Evolutionary conservation across 1,140 invertebrate species (phyloP), one percentile per base, ranked within the genome.

Genomic region (Pseudomyrmex sp.): DNA sequence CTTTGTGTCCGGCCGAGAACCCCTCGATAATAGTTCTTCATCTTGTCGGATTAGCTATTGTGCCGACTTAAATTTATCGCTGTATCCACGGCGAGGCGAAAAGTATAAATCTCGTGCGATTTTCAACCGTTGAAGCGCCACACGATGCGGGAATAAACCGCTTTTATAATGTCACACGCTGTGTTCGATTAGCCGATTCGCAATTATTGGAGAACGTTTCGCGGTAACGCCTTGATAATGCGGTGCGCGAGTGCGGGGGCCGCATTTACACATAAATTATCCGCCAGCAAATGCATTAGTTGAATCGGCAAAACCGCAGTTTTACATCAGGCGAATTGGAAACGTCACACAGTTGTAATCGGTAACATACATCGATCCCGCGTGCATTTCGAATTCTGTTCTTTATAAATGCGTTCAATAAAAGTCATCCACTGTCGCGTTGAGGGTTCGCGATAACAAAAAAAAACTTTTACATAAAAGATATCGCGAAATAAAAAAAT

Each of bases 181-280:
- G 35, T 72, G 72, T 82, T 82, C 72, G 80, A 82, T 73, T 75
- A 73, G 80, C 80, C 69, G 61, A 82, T 54, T 76, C 72, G 80
- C 80, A 75, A 82, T 82, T 74, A 74, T 75, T 73, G 80, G 58
- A 77, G 80, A 75, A 82, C 59, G 44, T 73, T 74, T 82, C 80
- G 72, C 23, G 76, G 76, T 80, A 72, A 80, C 76, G 56, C 76
- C 66, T 80, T 80, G 65, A 58, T 80, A 80, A 80, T 70, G 66
- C 54, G 76, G 44, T 80, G 15, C 54, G 8, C 35, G 35, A 35
- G 5, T 7, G 5, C 5, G 35, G 35, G 35, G 35, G 75, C 44
- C 2, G 44, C 76, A 72, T 80, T 80, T 80, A 72, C 76, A 80
- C 66, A 80, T 80, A 80, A 80, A 80, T 80, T 80, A 80, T 80